phyloP scores from a whole-genome alignment of 2,888 invertebrate species.

The Orchesellides sinensis region DNA sequence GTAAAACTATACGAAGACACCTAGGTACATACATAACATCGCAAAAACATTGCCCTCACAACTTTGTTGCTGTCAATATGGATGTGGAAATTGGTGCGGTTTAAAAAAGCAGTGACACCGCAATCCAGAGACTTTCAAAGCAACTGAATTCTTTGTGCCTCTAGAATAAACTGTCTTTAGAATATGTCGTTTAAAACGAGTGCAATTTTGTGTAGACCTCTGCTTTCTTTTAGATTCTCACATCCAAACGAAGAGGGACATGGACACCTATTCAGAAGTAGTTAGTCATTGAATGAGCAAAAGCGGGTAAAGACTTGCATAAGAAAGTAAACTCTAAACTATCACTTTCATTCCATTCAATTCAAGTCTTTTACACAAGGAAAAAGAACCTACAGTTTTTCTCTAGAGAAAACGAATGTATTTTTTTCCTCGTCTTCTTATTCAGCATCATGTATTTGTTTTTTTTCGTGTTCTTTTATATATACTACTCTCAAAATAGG shows the following conservation, averaged over 20 bases:
- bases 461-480: neutral
- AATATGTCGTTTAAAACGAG: no score
- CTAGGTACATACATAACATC: no score
- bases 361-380: constrained; percentile 18
- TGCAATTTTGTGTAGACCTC: no score
- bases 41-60: no score
- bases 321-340: constrained; percentile 18
- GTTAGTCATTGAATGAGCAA: no score
- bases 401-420: constrained; percentile 9
- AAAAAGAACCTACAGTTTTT: neutral
- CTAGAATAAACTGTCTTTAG: neutral
- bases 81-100: constrained; percentile 15
- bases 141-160: neutral
- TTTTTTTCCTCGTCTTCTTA: neutral
- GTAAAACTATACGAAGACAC: no score
- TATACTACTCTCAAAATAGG: neutral
- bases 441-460: neutral
- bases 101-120: constrained; percentile 4
- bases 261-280: no score
- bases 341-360: constrained; percentile 28
- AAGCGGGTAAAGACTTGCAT: neutral
- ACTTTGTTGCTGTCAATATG: no score
- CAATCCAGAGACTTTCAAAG: neutral
- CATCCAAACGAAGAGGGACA: no score
- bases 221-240: no score